Percentiles rank a stretch among this genome's conserved stretches.
Conservation (phyloP, 2,113 vertebrate genomes). For the Himantopus leucocephalus region DNA sequence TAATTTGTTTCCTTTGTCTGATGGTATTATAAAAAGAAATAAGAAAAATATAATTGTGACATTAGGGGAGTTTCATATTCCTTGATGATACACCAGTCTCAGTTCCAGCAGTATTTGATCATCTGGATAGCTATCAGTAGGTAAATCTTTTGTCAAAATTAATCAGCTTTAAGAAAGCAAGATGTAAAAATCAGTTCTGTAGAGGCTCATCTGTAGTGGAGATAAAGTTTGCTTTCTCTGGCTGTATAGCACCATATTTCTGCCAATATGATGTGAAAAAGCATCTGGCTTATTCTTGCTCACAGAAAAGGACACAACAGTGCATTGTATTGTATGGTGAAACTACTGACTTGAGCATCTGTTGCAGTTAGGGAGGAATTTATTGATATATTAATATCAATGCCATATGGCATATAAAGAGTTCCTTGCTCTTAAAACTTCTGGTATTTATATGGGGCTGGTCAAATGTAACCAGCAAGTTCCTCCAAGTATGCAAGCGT, state of each 20-base stretch:
- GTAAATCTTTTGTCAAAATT: conserved; percentile 8
- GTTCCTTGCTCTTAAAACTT: neutral
- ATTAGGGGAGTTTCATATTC: conserved; percentile 11
- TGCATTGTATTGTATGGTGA: neutral
- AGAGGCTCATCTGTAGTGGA: neutral
- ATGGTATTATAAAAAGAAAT: conserved; percentile 3
- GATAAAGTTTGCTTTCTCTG: conserved; percentile 30
- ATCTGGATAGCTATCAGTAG: neutral
- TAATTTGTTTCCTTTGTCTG: conserved; percentile 14
- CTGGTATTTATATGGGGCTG: neutral
- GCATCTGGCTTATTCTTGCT: conserved; percentile 38
- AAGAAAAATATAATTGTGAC: conserved; percentile 16
- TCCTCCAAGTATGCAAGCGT: neutral
- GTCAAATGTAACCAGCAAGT: neutral
- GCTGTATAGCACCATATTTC: conserved; percentile 16
- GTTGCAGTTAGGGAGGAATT: neutral
- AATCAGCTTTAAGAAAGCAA: neutral
- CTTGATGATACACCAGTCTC: neutral
- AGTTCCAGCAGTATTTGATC: conserved; percentile 10
- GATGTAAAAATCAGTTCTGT: neutral
- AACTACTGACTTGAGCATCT: conserved; percentile 39
- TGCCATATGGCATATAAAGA: neutral
- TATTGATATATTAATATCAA: conserved; percentile 10
- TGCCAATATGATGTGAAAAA: conserved; percentile 9
- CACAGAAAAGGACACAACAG: neutral